phyloP scores from a whole-genome alignment of 2,797 vertebrate genomes.

The Rhinophrynus dorsalis region DNA sequence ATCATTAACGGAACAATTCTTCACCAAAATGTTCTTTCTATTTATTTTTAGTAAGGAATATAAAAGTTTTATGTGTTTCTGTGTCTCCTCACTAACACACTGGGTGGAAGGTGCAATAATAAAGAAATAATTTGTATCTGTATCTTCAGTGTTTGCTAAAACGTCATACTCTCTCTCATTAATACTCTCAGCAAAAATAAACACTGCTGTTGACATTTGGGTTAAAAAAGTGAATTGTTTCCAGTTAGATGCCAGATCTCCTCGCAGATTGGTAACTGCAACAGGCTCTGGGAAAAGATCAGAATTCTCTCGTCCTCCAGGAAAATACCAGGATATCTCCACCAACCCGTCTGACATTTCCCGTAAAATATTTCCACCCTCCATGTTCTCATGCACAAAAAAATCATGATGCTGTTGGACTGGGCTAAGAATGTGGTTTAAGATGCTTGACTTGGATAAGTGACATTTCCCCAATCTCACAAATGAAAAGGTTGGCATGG shows the following conservation, averaged over 20 bases:
- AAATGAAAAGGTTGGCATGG: constrained; percentile 62
- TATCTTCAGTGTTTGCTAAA: constrained; percentile 38
- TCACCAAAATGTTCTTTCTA: constrained; percentile 56
- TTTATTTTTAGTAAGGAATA: constrained; percentile 50
- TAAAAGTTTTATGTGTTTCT: constrained; percentile 50
- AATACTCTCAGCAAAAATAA: constrained; percentile 77
- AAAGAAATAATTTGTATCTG: constrained; percentile 55
- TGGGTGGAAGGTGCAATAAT: constrained; percentile 55
- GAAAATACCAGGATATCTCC: constrained; percentile 77
- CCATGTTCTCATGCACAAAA: constrained; percentile 75
- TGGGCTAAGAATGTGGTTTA: constrained; percentile 69
- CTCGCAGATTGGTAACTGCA: constrained; percentile 74
- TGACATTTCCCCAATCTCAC: constrained; percentile 59
- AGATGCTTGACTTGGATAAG: constrained; percentile 77
- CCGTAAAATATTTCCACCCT: constrained; percentile 65
- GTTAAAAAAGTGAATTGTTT: constrained; percentile 70
- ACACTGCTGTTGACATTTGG: constrained; percentile 71
- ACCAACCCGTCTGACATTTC: constrained; percentile 70
- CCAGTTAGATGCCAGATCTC: constrained; percentile 69
- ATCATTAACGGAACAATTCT: constrained; percentile 53
- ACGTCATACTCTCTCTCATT: constrained; percentile 62
- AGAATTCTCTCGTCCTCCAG: constrained; percentile 61
- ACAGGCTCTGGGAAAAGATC: constrained; percentile 71
- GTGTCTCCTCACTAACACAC: constrained; percentile 49
- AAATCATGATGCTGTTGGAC: constrained; percentile 64